Evolutionary conservation across 2,113 vertebrate species (phyloP).

Genomic region (Panurus biarmicus): DNA sequence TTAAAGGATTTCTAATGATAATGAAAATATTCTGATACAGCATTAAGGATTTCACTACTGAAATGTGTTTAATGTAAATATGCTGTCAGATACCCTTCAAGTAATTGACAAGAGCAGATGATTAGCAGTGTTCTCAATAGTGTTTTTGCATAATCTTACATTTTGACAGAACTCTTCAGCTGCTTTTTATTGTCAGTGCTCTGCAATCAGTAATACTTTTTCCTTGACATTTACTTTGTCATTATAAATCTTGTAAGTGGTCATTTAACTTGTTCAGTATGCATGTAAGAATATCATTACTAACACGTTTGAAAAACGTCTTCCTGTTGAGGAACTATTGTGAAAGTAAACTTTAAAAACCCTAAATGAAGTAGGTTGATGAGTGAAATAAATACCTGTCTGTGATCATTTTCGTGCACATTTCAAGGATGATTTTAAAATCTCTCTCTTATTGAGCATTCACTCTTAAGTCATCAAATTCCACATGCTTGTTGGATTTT

Average conservation of each 20-base stretch:
- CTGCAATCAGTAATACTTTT: slow-evolving; percentile 74
- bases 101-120: slow-evolving; percentile 92
- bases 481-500: background rate
- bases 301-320: slow-evolving; percentile 2
- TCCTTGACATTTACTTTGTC: slow-evolving; percentile 75
- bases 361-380: background rate
- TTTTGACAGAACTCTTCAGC: slow-evolving; percentile 79
- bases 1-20: slow-evolving; percentile 67
- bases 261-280: slow-evolving; percentile 70
- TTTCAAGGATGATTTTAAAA: background rate
- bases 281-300: slow-evolving; percentile 38
- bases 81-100: slow-evolving; percentile 88
- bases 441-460: background rate
- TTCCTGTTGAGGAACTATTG: slow-evolving; percentile 21
- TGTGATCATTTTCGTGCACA: background rate
- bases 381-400: slow-evolving; percentile 14
- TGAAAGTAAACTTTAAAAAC: slow-evolving; percentile 47
- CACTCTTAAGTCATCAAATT: background rate
- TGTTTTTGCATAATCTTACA: slow-evolving; percentile 84
- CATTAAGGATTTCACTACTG: slow-evolving; percentile 76
- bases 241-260: slow-evolving; percentile 75
- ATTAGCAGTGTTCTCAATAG: slow-evolving; percentile 88
- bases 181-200: slow-evolving; percentile 73
- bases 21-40: slow-evolving; percentile 72
- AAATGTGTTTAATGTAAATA: slow-evolving; percentile 88